Evolutionary conservation across 1,140 invertebrate genomes (phyloP), one percentile per base, ranked within the genome.

Genomic region (Littorina saxatilis): DNA sequence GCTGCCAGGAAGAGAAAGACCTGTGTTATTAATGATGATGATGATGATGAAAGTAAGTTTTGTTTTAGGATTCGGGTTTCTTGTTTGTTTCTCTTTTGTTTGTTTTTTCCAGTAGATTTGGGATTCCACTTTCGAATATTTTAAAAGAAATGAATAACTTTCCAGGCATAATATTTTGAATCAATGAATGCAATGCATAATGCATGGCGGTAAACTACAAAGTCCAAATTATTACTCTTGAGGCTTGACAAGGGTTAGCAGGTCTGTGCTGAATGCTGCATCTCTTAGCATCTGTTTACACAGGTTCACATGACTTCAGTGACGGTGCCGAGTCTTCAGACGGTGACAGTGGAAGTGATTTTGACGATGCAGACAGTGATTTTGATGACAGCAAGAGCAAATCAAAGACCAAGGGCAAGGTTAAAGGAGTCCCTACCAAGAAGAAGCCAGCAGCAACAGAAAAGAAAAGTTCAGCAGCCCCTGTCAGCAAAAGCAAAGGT

Each of bases 291-390:
- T n/a, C n/a, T n/a, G n/a, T n/a, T n/a, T n/a, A 23, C 61, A 66
- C 5, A 9, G 43, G 43, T 47, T 47, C 43, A 47, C 43, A 47
- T 47, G 76, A 78, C 37, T 78, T 78, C 52, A 66, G 76, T 40
- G 76, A 35, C 3, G 61, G 47, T 50, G 80, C 52, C 29, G n/a
- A 50, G 17, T 43, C 40, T 66, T 68, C 73, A 35, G 58, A 40
- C 13, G 50, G 73, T 52, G 58, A 40, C 13, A 68, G 73, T 52
- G 58, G 61, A 27, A 82, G 73, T 74, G 70, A 72, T 9, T 73
- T 40, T 72, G 32, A 35, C 43, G 68, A 72, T 0, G 50, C 11
- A 23, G 66, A 40, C 55, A 75, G 73, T 23, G 70, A 81, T 27
- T 73, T 75, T 63, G 72, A 43, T 35, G 50, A 40, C 47, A 35